Evolutionary conservation across 2,888 invertebrate species (phyloP), one percentile per base, ranked within the genome.

Genomic region (Tetranychus piercei): DNA sequence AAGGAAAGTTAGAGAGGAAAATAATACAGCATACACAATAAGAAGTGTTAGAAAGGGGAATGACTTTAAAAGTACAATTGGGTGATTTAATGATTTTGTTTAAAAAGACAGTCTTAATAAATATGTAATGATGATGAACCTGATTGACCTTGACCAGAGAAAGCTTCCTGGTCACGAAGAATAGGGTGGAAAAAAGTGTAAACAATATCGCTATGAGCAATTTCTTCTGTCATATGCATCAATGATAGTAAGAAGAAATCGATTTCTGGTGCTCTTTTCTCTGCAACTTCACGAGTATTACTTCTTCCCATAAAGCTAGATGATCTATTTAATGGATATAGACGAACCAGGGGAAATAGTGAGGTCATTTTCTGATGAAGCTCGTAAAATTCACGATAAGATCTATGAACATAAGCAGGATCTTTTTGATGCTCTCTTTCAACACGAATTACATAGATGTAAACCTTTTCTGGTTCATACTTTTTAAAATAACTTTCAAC

Each of bases 111-210:
- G 82, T 81, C 80, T 85, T 85, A 23, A 85, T 85, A 78, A 86
- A 85, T 0, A 84, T 83, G 78, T 84, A 83, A 85, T 80, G 44
- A 83, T 81, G 73, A 78, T 77, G 75, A 78, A 77, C 34, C 74
- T 9, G 67, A 22, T 23, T 11, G n/a, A 20, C 20, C 9, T 67
- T 20, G 20, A 18, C 67, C 77, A 34, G 78, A 90, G 15, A 90
- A 88, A 80, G 91, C 91, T 82, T 94, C 92, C 83, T 95, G 94
- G 84, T 97, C 97, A 78, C 96, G 85, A 77, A 95, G 84, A 77
- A 97, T 84, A 2, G 96, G 94, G 84, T 99, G 99, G 85, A 97
- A 97, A 85, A 99, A 99, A 0, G 97, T 99, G 82, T 97, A 97
- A 1, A 99, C 55, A 15, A 55, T 55, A 15, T 55, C 55, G 15